Evolutionary conservation across 2,113 vertebrate species (phyloP).

Genomic region (rabbit (Oryctolagus cuniculus)): DNA sequence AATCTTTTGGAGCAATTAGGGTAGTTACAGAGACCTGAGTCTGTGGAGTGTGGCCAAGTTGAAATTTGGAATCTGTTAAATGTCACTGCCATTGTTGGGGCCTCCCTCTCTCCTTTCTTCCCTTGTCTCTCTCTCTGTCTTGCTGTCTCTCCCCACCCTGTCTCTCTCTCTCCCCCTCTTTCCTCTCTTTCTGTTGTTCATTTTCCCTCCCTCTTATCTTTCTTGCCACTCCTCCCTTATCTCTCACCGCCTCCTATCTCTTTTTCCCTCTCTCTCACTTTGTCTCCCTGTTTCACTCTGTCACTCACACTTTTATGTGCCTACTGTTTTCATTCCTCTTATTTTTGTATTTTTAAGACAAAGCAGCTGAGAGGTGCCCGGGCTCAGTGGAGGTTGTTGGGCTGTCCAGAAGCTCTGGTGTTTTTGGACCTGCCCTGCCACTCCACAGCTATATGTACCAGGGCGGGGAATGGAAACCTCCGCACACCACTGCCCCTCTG

Average conservation of each 20-base stretch:
- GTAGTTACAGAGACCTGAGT: background rate
- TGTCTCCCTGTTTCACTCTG: background rate
- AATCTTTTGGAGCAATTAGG: conserved; percentile 72
- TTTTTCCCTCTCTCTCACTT: background rate
- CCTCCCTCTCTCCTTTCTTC: fast-evolving
- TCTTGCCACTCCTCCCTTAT: background rate
- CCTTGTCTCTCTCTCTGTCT: background rate
- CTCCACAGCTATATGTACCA: background rate
- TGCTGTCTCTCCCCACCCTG: fast-evolving
- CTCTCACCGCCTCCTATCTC: background rate
- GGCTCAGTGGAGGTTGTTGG: fast-evolving
- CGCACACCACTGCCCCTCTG: background rate
- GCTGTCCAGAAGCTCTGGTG: background rate
- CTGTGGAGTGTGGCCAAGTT: background rate
- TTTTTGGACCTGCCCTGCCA: background rate
- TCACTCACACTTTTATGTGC: background rate
- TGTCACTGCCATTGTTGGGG: background rate
- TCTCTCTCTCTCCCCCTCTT: too few relatives aligned
- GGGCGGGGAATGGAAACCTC: background rate
- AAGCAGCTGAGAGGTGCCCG: background rate
- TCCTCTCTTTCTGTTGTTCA: background rate
- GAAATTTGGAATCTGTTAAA: background rate
- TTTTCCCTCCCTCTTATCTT: background rate
- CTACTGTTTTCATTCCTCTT: background rate
- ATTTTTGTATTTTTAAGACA: background rate